These are phyloP conservation scores for Eupithecia tripunctaria DNA, from an alignment of 2,888 invertebrate species.

Conservation along the genomic window DNA sequence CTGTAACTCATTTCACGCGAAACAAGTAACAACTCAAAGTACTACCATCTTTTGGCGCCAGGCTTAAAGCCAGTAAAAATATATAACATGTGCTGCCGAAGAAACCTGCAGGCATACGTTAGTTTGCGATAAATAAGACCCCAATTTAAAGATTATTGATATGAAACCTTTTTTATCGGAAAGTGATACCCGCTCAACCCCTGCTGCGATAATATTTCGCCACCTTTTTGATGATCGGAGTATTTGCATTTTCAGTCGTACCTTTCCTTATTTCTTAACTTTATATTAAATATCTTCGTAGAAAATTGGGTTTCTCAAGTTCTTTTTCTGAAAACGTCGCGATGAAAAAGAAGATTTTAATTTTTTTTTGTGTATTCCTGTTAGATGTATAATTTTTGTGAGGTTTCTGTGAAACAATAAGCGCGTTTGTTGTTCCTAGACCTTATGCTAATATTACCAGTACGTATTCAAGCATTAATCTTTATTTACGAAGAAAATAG, in stretches of 20 bases:
- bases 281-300: background rate
- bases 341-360: background rate
- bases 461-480: too few relatives aligned
- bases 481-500: too few relatives aligned
- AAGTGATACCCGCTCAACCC: conserved; percentile 9
- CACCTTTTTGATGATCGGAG: conserved; percentile 14
- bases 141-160: conserved; percentile 1
- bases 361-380: too few relatives aligned
- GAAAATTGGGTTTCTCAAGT: background rate
- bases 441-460: too few relatives aligned
- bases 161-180: conserved; percentile 1
- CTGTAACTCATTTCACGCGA: too few relatives aligned
- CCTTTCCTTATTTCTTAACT: background rate
- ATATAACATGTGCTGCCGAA: background rate
- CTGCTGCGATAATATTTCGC: conserved; percentile 27
- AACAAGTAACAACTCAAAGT: background rate
- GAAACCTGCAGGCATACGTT: background rate
- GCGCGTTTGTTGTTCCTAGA: too few relatives aligned
- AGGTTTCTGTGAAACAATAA: too few relatives aligned
- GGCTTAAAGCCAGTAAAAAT: background rate
- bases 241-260: conserved; percentile 8
- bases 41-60: background rate
- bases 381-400: too few relatives aligned
- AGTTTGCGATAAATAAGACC: background rate
- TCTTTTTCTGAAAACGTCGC: too few relatives aligned